These are phyloP conservation scores for Willowsia nigromaculata DNA, from an alignment of 2,888 invertebrate species.

Conservation along the genomic window DNA sequence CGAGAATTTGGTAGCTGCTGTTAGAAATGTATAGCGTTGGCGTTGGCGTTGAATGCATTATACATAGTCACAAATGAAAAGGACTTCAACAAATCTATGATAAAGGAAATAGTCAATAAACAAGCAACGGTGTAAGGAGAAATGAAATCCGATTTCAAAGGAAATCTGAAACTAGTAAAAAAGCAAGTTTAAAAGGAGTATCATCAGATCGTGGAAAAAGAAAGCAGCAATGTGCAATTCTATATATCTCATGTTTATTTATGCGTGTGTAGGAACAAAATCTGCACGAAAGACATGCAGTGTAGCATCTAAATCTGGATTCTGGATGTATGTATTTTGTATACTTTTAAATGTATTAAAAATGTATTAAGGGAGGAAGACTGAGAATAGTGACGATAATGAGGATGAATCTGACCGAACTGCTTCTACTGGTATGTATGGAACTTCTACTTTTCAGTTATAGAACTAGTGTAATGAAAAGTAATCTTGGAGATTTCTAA, in stretches of 20 bases:
- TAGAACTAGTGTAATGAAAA: slow-evolving; percentile 59
- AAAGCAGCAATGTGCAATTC: too few species aligned
- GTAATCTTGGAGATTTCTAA: slow-evolving; percentile 67
- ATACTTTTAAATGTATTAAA: background rate
- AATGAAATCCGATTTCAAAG: slow-evolving; percentile 72
- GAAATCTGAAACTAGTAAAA: slow-evolving; percentile 62
- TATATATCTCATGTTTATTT: too few species aligned
- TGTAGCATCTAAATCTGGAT: too few species aligned
- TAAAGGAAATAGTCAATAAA: slow-evolving; percentile 13
- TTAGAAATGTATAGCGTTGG: too few species aligned
- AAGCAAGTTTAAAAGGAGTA: too few species aligned
- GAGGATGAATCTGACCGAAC: slow-evolving; percentile 39
- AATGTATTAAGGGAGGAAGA: background rate
- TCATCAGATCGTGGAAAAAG: too few species aligned
- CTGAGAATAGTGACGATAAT: slow-evolving; percentile 44
- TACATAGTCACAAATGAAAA: too few species aligned
- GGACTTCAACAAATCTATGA: background rate
- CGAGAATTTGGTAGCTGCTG: too few species aligned
- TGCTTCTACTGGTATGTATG: slow-evolving; percentile 13
- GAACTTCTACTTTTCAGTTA: slow-evolving; percentile 54
- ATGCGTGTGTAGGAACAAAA: too few species aligned
- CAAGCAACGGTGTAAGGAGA: slow-evolving; percentile 50
- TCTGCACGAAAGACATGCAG: too few species aligned
- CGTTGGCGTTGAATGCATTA: too few species aligned
- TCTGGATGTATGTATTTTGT: too few species aligned